Percentiles rank a stretch among this genome's conserved stretches.
phyloP scores from a whole-genome alignment of 2,797 vertebrate species.

The Acanthiza pusilla region DNA sequence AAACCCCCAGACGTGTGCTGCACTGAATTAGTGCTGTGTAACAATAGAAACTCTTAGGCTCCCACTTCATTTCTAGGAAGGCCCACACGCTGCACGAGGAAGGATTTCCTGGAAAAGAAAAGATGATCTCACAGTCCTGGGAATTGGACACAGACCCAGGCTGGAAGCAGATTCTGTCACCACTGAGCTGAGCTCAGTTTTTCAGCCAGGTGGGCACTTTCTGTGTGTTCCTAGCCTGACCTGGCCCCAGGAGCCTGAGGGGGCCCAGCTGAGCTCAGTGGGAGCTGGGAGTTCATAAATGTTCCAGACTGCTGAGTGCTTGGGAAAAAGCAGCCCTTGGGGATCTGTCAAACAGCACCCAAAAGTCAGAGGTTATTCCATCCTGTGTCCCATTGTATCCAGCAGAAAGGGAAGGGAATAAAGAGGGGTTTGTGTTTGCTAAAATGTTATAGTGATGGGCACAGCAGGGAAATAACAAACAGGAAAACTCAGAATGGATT shows the following conservation, averaged over 20 bases:
- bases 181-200: neutral
- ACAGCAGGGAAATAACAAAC: neutral
- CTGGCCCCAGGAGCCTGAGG: neutral
- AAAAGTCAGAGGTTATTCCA: neutral
- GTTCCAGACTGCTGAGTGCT: neutral
- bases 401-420: neutral
- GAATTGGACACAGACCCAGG: neutral
- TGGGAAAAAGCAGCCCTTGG: neutral
- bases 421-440: neutral
- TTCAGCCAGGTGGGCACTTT: neutral
- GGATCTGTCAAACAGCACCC: neutral
- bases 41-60: neutral
- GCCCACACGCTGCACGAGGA: neutral
- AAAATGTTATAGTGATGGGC: neutral
- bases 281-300: neutral
- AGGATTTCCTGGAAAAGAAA: neutral
- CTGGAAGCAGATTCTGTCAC: neutral
- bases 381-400: neutral
- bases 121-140: neutral
- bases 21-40: neutral
- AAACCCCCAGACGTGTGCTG: fast-evolving
- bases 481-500: neutral
- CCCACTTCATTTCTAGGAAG: neutral
- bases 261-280: neutral
- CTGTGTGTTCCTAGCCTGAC: neutral